Conservation (phyloP, 2,888 invertebrate genomes). For the Drosophila dives region DNA sequence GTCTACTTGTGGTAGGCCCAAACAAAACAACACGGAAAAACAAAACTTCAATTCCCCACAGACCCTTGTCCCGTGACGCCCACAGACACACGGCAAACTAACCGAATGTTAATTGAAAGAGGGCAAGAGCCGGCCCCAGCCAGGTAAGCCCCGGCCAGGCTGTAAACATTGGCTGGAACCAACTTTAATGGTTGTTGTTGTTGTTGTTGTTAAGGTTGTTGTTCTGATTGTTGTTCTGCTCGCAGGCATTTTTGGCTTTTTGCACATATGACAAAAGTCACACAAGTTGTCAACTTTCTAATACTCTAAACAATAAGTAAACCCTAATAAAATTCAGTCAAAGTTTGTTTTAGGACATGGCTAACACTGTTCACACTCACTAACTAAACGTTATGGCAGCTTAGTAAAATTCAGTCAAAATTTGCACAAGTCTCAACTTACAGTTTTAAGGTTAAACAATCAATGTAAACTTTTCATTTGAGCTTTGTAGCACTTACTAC, state of each 20-base stretch:
- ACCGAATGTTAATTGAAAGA: conserved; percentile 33
- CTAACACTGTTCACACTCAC: neutral
- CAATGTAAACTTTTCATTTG: neutral
- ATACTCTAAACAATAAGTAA: conserved; percentile 26
- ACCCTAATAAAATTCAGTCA: neutral
- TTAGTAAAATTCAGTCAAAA: neutral
- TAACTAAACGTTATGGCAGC: neutral
- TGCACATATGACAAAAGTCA: conserved; percentile 37
- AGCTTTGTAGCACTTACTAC: neutral
- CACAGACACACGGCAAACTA: conserved; percentile 16
- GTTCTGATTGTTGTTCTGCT: conserved; percentile 22
- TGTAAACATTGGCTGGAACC: conserved; percentile 37
- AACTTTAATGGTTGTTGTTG: conserved; percentile 21
- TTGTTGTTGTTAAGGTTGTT: conserved; percentile 13
- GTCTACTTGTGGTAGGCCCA: conserved; percentile 9
- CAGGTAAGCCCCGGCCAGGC: conserved; percentile 17
- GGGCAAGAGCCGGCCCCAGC: conserved; percentile 1
- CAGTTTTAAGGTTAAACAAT: neutral
- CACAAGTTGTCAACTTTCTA: conserved; percentile 12
- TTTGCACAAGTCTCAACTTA: neutral
- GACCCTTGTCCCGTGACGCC: neutral
- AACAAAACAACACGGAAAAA: neutral
- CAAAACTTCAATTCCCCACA: neutral
- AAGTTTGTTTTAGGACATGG: neutral
- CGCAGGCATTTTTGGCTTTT: conserved; percentile 20